phyloP scores from a whole-genome alignment of 2,113 vertebrate species.

The Percopsis transmontana region DNA sequence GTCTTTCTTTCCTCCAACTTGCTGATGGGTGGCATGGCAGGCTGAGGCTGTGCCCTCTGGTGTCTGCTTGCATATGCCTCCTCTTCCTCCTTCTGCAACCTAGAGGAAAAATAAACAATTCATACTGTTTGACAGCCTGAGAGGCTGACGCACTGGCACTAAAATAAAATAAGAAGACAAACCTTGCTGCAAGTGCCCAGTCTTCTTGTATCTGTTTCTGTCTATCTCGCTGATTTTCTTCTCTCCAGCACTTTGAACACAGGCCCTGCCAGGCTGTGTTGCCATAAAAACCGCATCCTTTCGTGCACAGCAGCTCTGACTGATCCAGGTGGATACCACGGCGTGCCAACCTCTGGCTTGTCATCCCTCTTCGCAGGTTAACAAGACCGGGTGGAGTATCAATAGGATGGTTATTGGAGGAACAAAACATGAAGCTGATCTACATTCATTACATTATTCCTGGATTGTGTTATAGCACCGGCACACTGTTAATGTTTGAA shows the following conservation, averaged over 20 bases:
- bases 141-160: neutral
- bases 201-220: slow-evolving; percentile 97
- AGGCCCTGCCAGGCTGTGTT: slow-evolving; percentile 92
- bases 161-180: slow-evolving; percentile 10
- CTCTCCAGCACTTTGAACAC: slow-evolving; percentile 96
- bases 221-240: slow-evolving; percentile 88
- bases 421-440: no score
- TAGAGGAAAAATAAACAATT: slow-evolving; percentile 44
- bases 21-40: slow-evolving; percentile 80
- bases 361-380: slow-evolving; percentile 75
- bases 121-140: neutral
- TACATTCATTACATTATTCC: no score
- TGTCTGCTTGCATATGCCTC: slow-evolving; percentile 87
- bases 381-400: no score
- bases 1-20: slow-evolving; percentile 95
- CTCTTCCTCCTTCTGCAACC: slow-evolving; percentile 92
- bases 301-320: slow-evolving; percentile 93
- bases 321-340: slow-evolving; percentile 94
- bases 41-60: slow-evolving; percentile 80
- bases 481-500: no score
- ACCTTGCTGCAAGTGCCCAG: slow-evolving; percentile 93
- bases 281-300: slow-evolving; percentile 96
- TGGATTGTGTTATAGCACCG: no score
- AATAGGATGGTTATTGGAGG: no score
- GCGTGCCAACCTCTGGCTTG: slow-evolving; percentile 86